Conservation (phyloP, 2,113 vertebrate species). For the Sinocyclocheilus anophthalmus region DNA sequence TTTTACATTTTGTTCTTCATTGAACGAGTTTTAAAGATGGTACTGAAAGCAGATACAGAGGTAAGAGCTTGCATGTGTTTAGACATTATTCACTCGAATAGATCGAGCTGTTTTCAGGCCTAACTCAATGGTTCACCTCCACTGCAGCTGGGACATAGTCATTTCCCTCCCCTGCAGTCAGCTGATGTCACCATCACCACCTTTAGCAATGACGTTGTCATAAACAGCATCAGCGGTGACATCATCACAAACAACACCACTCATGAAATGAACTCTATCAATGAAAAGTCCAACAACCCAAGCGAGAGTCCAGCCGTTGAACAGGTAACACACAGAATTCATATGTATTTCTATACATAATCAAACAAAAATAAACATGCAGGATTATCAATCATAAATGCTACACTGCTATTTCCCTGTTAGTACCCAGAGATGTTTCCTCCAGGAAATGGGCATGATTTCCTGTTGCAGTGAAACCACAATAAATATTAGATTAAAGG, state of each 20-base stretch:
- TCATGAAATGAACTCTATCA: constrained; percentile 2
- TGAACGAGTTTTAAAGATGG: constrained; percentile 89
- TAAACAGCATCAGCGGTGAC: constrained; percentile 60
- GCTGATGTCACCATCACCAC: constrained; percentile 53
- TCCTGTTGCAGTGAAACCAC: not conserved
- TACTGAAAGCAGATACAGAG: constrained; percentile 80
- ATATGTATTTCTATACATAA: not conserved
- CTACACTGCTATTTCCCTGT: not conserved
- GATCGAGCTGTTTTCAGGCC: not conserved
- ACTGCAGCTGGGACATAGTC: constrained; percentile 78
- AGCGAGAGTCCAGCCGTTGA: constrained; percentile 24
- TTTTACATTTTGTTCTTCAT: constrained; percentile 92
- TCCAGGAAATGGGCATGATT: not conserved
- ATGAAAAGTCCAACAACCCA: constrained; percentile 55
- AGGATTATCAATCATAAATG: not conserved
- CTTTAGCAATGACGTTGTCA: constrained; percentile 53
- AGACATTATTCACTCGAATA: not conserved
- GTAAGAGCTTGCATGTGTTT: constrained; percentile 66
- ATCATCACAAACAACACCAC: constrained; percentile 57
- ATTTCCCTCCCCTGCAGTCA: constrained; percentile 62
- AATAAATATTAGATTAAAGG: not conserved
- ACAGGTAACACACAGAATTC: constrained; percentile 31
- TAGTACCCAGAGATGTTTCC: not conserved
- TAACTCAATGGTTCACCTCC: constrained; percentile 22
- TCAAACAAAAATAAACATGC: not conserved